These are phyloP conservation scores for Rhagonycha lutea DNA, from an alignment of 2,888 invertebrate species.

Conservation along the genomic window DNA sequence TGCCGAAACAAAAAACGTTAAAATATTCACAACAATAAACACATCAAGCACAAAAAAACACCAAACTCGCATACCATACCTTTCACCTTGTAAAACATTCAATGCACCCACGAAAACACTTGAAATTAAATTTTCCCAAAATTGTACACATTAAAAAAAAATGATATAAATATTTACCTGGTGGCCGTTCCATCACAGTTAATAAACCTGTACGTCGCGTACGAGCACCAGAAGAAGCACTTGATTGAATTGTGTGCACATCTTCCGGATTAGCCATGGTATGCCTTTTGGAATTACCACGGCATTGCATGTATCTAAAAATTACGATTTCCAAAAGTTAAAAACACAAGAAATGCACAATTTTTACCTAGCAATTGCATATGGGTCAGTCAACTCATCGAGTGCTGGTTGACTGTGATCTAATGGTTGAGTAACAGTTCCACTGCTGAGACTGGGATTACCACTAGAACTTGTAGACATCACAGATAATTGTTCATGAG, in stretches of 20 bases:
- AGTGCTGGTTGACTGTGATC: conserved; percentile 51
- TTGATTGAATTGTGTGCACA: conserved; percentile 54
- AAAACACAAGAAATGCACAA: background rate
- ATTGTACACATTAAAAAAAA: background rate
- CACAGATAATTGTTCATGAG: conserved; percentile 56
- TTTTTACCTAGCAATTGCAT: conserved; percentile 57
- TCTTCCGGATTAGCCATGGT: conserved; percentile 80
- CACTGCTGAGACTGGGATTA: conserved; percentile 57
- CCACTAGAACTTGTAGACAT: conserved; percentile 58
- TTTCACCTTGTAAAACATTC: conserved; percentile 3
- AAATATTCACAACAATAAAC: background rate
- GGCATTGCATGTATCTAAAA: conserved; percentile 74
- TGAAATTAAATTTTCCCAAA: background rate
- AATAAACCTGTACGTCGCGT: conserved; percentile 81
- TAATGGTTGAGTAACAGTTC: conserved; percentile 55
- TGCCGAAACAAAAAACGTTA: background rate
- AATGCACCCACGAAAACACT: background rate
- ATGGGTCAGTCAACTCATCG: conserved; percentile 59
- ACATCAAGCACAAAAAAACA: conserved; percentile 9
- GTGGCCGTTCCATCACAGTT: conserved; percentile 85
- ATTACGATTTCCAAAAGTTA: background rate
- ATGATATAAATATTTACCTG: conserved; percentile 66
- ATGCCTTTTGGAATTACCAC: conserved; percentile 77
- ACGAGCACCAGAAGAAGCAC: conserved; percentile 54
- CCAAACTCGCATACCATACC: conserved; percentile 16